phyloP scores from a whole-genome alignment of 2,113 vertebrate species.

The Pogonocichla stellata region DNA sequence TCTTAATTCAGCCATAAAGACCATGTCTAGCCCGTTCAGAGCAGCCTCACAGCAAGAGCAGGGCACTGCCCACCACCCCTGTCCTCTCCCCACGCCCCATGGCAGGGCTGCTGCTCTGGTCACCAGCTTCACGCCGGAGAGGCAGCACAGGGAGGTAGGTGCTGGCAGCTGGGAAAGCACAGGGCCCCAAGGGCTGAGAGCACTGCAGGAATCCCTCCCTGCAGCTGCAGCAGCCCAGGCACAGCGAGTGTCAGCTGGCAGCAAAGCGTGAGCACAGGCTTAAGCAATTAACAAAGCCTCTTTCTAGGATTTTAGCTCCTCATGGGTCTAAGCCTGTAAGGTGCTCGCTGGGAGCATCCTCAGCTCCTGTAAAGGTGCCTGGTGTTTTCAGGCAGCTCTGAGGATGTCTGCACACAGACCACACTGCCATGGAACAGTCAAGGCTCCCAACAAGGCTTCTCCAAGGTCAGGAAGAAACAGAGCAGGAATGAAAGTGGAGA shows the following conservation, averaged over 20 bases:
- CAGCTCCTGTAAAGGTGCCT: not conserved
- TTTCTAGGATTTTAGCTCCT: conserved; percentile 11
- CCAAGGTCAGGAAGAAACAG: not conserved
- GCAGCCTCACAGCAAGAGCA: not conserved
- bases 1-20: not conserved
- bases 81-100: fast-evolving
- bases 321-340: not conserved
- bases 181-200: not conserved
- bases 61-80: not conserved
- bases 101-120: not conserved
- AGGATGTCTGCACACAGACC: not conserved
- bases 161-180: not conserved
- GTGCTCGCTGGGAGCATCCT: not conserved
- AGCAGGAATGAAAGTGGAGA: not conserved
- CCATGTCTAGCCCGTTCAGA: not conserved
- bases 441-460: not conserved
- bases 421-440: fast-evolving
- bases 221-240: not conserved
- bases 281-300: conserved; percentile 8
- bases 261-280: not conserved
- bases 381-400: not conserved
- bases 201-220: not conserved
- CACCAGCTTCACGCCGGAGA: not conserved
- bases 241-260: not conserved
- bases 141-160: not conserved